phyloP scores from a whole-genome alignment of 2,797 vertebrate species.

The Acropternis orthonyx region DNA sequence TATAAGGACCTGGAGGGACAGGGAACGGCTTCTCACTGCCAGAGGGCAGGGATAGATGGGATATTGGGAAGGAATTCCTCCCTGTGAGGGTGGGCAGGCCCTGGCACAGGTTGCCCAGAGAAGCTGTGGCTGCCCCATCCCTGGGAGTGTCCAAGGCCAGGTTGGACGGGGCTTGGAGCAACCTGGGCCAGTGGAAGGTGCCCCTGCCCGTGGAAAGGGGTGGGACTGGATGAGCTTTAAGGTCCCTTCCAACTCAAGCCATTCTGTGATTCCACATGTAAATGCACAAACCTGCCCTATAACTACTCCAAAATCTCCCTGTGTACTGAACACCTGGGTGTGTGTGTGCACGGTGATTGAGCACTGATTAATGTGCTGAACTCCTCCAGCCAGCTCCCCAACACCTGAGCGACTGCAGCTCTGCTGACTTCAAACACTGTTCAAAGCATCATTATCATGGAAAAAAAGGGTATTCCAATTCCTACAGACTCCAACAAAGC shows the following conservation, averaged over 20 bases:
- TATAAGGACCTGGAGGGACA: not conserved
- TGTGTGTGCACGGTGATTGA: too few species aligned
- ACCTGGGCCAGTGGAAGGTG: not conserved
- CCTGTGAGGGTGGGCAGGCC: not conserved
- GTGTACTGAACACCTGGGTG: not conserved
- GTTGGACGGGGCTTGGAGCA: not conserved
- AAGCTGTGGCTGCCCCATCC: not conserved
- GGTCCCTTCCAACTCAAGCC: not conserved
- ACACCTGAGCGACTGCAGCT: not conserved
- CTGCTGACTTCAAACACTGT: not conserved
- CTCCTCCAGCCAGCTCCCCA: not conserved
- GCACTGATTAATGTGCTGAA: not conserved
- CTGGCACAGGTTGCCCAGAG: not conserved
- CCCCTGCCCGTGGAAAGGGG: not conserved
- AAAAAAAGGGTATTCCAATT: not conserved
- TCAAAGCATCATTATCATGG: not conserved
- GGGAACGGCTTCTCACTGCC: not conserved
- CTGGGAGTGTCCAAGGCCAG: not conserved
- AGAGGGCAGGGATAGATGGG: not conserved
- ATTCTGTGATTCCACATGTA: not conserved
- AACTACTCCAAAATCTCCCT: not conserved
- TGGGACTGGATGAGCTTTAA: fast-evolving
- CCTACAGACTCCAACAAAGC: not conserved
- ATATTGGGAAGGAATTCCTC: not conserved
- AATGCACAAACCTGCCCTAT: not conserved